These are phyloP conservation scores for Drosophila quinaria DNA, from an alignment of 2,888 invertebrate species.

Conservation along the genomic window DNA sequence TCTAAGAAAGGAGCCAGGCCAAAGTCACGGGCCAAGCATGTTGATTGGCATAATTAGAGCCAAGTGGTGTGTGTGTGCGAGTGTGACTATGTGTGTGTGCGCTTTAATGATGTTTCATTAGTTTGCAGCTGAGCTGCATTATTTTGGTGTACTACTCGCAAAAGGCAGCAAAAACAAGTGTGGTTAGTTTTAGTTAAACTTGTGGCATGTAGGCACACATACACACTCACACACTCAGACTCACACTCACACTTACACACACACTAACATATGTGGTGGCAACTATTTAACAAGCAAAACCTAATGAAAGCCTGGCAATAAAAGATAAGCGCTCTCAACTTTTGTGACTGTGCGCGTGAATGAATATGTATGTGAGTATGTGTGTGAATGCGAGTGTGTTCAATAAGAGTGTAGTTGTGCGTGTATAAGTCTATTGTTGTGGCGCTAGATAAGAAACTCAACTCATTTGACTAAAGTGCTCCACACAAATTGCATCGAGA, in stretches of 20 bases:
- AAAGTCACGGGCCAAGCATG: constrained; percentile 47
- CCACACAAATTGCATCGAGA: constrained; percentile 67
- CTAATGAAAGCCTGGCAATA: constrained; percentile 75
- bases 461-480: constrained; percentile 73
- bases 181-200: constrained; percentile 53
- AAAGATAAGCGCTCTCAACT: constrained; percentile 71
- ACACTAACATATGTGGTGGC: constrained; percentile 9
- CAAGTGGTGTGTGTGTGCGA: constrained; percentile 1
- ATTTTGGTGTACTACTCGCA: constrained; percentile 38
- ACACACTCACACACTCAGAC: constrained; percentile 6
- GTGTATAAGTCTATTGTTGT: constrained; percentile 53
- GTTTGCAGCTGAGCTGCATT: constrained; percentile 71
- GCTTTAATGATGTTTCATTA: constrained; percentile 72
- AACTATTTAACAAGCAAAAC: constrained; percentile 56
- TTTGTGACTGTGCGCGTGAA: constrained; percentile 21
- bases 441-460: constrained; percentile 58
- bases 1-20: constrained; percentile 37
- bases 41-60: constrained; percentile 76
- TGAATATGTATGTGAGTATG: constrained; percentile 1
- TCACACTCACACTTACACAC: background rate
- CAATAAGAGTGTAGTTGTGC: constrained; percentile 1
- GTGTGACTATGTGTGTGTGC: constrained; percentile 11
- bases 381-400: constrained; percentile 4
- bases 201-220: constrained; percentile 23
- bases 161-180: constrained; percentile 40